Conservation (phyloP, 1,140 invertebrate genomes). For the Hermatobates lingyangjiaoensis region DNA sequence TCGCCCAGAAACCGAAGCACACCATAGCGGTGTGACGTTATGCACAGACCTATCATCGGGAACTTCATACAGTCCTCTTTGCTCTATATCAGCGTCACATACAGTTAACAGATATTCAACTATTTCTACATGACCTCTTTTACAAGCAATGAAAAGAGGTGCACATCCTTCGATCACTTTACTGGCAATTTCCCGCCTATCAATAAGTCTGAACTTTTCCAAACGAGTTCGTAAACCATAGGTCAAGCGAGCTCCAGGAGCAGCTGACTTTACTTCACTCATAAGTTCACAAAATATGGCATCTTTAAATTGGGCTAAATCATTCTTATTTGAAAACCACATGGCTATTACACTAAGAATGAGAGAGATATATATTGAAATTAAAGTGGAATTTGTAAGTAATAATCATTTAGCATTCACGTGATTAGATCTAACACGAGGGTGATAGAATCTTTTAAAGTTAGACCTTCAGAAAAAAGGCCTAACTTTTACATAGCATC, state of each 20-base stretch:
- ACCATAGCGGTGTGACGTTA: conserved; percentile 79
- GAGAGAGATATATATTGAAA: no score
- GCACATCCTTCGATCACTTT: conserved; percentile 54
- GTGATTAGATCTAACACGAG: no score
- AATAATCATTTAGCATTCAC: no score
- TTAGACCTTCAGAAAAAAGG: no score
- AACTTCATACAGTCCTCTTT: conserved; percentile 56
- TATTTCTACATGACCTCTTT: conserved; percentile 66
- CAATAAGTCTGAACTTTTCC: conserved; percentile 34
- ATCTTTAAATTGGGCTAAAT: conserved; percentile 32
- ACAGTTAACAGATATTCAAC: conserved; percentile 70
- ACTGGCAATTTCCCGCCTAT: conserved; percentile 40
- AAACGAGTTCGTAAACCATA: conserved; percentile 39
- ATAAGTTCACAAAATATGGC: conserved; percentile 42
- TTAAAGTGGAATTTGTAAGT: no score
- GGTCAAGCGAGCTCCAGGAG: conserved; percentile 45
- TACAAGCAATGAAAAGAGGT: conserved; percentile 70
- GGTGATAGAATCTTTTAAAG: no score
- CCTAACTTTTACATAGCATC: no score
- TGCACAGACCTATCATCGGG: conserved; percentile 52
- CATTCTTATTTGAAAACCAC: conserved; percentile 22
- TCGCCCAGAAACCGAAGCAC: conserved; percentile 73
- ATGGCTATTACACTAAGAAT: conserved; percentile 1
- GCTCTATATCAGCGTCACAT: conserved; percentile 68
- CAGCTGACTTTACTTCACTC: conserved; percentile 41